These are phyloP conservation scores for Zoroaster sp. DNA, from an alignment of 53 echinoderm and acorn worm species.

Conservation along the genomic window DNA sequence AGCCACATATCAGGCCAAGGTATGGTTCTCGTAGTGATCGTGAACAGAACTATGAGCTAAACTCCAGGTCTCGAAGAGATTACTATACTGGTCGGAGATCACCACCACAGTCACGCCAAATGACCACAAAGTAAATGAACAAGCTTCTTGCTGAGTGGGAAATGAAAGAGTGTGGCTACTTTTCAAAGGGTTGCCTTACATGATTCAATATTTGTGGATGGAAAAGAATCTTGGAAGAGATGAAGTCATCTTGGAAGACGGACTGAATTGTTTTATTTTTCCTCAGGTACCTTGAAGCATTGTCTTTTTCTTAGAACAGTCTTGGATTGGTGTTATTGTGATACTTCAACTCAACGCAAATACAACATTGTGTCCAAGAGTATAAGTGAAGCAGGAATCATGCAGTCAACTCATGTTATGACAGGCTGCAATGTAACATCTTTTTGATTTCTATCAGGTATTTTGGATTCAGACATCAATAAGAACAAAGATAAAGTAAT, in stretches of 20 bases:
- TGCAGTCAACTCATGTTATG: background rate
- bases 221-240: background rate
- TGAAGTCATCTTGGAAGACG: background rate
- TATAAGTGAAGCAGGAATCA: background rate
- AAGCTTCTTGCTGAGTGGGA: too few species aligned
- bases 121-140: slow-evolving; percentile 68
- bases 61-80: slow-evolving; percentile 55
- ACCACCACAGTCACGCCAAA: slow-evolving; percentile 66
- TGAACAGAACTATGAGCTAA: slow-evolving; percentile 59
- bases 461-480: background rate
- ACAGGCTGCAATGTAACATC: background rate
- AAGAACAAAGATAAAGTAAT: too few species aligned
- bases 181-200: background rate
- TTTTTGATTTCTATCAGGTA: too few species aligned
- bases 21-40: slow-evolving; percentile 33
- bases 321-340: background rate
- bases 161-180: background rate
- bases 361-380: background rate
- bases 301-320: background rate
- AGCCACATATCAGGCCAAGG: background rate
- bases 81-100: slow-evolving; percentile 70
- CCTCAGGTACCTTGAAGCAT: slow-evolving; percentile 35
- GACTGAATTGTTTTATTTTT: background rate
- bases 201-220: background rate
- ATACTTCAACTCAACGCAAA: background rate